These are phyloP conservation scores for Cacoxenus indagator DNA, from an alignment of 2,888 invertebrate species.

Conservation along the genomic window DNA sequence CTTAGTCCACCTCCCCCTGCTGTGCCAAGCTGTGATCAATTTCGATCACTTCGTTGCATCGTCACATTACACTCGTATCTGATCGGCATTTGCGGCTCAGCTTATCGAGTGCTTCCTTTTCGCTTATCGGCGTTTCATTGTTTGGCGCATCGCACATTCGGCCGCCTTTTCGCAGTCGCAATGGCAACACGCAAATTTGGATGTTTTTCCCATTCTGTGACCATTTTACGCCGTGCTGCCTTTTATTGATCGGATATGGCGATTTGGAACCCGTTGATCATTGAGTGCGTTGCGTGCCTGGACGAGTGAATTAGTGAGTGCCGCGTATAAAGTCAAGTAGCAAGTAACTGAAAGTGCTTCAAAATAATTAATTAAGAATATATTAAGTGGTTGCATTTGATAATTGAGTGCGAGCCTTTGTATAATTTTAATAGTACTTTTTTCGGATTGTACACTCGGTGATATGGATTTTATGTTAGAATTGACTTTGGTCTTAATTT, in stretches of 20 bases:
- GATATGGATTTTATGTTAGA: too few relatives aligned
- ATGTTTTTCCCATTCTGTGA: neutral
- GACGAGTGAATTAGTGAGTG: neutral
- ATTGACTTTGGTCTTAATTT: too few relatives aligned
- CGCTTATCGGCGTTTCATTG: slow-evolving; percentile 1
- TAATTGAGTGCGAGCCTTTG: neutral
- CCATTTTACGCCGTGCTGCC: slow-evolving; percentile 1
- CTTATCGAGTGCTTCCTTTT: slow-evolving; percentile 4
- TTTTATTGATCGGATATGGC: slow-evolving; percentile 1
- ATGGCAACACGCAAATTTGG: neutral
- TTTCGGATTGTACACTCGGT: too few relatives aligned
- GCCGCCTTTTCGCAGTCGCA: neutral
- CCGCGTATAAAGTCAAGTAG: neutral
- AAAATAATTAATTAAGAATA: neutral
- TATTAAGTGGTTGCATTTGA: neutral
- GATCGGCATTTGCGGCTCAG: slow-evolving; percentile 2
- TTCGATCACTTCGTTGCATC: too few relatives aligned
- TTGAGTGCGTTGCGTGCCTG: neutral
- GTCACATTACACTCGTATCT: neutral
- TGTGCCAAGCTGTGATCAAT: neutral
- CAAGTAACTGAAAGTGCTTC: neutral
- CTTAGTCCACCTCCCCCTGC: neutral
- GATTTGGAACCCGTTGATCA: neutral
- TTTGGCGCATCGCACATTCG: neutral
- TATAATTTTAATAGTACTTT: too few relatives aligned